These are phyloP conservation scores for Ctenopoma multispine DNA, from an alignment of 2,797 vertebrate genomes.

Conservation along the genomic window DNA sequence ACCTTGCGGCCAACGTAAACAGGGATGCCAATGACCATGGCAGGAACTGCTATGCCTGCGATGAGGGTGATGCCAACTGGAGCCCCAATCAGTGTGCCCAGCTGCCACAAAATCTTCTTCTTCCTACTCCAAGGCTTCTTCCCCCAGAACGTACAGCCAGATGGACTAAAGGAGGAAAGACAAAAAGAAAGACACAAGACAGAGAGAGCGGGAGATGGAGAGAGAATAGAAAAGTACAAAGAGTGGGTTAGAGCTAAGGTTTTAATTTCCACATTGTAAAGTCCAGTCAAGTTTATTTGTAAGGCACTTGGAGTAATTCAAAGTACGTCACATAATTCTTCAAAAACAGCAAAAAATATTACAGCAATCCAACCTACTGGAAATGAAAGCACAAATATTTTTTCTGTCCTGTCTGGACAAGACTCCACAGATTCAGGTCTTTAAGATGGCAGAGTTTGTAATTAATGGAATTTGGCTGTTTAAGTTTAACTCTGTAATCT, in stretches of 20 bases:
- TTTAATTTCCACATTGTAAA: not conserved
- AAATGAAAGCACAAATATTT: no score
- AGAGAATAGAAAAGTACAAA: not conserved
- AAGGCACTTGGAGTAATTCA: no score
- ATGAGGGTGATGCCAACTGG: constrained; percentile 98
- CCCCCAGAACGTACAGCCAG: constrained; percentile 98
- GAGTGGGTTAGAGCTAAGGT: not conserved
- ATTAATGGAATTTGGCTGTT: not conserved
- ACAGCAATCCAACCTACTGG: no score
- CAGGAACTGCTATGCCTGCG: constrained; percentile 96
- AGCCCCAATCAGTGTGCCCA: constrained; percentile 96
- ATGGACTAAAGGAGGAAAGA: constrained; percentile 84
- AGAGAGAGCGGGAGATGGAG: not conserved
- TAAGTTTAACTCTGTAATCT: no score
- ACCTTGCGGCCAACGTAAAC: constrained; percentile 98
- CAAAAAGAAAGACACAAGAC: not conserved
- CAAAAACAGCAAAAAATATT: no score
- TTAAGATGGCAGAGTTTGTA: not conserved
- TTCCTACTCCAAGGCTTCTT: constrained; percentile 99
- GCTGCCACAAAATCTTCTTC: constrained; percentile 99
- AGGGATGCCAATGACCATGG: constrained; percentile 98
- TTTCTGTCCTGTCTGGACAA: no score
- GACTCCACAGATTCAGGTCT: not conserved
- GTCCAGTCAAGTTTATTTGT: not conserved
- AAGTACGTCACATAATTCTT: no score